Conservation (phyloP, 2,113 vertebrate genomes). For the Chascanopsetta lugubris region DNA sequence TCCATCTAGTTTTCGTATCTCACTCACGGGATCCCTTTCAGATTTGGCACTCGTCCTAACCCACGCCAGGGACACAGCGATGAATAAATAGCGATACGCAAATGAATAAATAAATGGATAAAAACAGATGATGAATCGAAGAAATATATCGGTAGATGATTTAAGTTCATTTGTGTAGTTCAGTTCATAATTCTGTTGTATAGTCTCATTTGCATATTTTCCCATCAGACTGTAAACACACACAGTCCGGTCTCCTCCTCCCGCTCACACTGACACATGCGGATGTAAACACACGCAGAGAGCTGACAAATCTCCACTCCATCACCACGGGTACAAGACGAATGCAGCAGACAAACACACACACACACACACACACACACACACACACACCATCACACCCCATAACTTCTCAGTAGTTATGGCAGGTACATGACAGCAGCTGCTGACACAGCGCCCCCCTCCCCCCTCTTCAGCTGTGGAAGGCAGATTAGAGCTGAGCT, state of each 20-base stretch:
- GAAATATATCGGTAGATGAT: no score
- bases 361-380: background rate
- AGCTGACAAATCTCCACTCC: background rate
- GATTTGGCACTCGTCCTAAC: no score
- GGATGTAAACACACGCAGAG: background rate
- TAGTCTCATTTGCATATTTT: background rate
- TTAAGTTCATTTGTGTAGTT: no score
- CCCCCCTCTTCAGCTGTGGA: slow-evolving; percentile 23
- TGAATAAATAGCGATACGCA: no score
- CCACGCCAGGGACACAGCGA: no score
- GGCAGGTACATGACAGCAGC: slow-evolving; percentile 29
- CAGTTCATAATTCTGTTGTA: no score
- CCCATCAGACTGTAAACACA: background rate
- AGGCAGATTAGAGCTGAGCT: slow-evolving; percentile 51
- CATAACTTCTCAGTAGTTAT: background rate
- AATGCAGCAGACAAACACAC: background rate
- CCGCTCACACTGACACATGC: background rate
- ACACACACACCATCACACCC: background rate
- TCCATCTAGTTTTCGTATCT: no score
- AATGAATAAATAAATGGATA: no score
- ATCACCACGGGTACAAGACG: background rate
- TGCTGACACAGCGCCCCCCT: slow-evolving; percentile 21
- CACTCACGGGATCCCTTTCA: no score
- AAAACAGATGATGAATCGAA: no score
- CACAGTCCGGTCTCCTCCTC: background rate